A percentile compares a stretch with the other conserved stretches of the same genome.
Conservation (phyloP, 2,797 vertebrate species). For the Huso huso region DNA sequence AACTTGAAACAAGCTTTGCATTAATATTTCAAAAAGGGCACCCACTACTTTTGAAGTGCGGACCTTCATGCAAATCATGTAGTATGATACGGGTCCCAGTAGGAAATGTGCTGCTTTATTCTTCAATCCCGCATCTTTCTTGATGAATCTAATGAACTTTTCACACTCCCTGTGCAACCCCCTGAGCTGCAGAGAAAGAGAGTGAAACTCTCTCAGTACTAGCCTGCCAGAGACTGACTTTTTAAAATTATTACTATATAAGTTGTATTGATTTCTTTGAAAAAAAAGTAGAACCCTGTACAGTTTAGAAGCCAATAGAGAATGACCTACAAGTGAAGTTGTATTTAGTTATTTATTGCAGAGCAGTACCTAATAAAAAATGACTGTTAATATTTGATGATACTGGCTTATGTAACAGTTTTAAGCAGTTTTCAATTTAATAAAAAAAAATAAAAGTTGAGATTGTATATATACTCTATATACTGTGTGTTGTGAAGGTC, state of each 20-base stretch:
- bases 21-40: constrained; percentile 94
- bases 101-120: constrained; percentile 73
- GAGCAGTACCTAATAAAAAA: not conserved
- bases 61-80: constrained; percentile 89
- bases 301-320: not conserved
- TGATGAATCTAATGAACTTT: constrained; percentile 84
- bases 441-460: not conserved
- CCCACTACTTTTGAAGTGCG: constrained; percentile 82
- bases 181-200: constrained; percentile 59
- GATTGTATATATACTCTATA: not conserved
- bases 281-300: too few relatives aligned
- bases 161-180: constrained; percentile 78
- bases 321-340: not conserved
- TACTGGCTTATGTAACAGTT: not conserved
- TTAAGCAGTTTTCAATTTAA: not conserved
- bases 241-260: not conserved
- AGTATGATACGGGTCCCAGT: constrained; percentile 71
- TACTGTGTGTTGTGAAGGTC: not conserved
- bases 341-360: not conserved
- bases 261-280: not conserved
- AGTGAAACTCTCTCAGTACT: constrained; percentile 43
- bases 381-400: not conserved
- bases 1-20: constrained; percentile 78
- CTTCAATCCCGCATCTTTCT: constrained; percentile 61
- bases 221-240: constrained; percentile 15